A percentile compares a stretch with the other conserved stretches of the same genome.
Evolutionary conservation across 53 echinoderm and acorn worm species (phyloP).

Genomic region (Holothuria scabra): DNA sequence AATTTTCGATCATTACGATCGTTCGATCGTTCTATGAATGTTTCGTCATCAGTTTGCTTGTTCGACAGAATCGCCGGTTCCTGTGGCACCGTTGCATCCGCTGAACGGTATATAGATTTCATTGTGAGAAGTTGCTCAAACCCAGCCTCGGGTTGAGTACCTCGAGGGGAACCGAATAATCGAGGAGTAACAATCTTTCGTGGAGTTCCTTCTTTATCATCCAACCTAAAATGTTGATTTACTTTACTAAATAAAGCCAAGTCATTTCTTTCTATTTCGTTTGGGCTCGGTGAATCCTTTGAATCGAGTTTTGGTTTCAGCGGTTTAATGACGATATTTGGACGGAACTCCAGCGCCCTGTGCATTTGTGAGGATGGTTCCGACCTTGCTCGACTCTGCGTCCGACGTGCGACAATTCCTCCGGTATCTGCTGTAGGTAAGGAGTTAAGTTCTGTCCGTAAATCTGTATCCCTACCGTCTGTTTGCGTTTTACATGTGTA

Average conservation of each 20-base stretch:
- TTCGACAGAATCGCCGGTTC: neutral
- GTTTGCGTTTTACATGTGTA: constrained; percentile 17
- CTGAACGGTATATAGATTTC: constrained; percentile 24
- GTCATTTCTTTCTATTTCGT: neutral
- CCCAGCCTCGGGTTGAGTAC: constrained; percentile 4
- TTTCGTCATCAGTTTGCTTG: neutral
- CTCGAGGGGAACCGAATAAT: constrained; percentile 23
- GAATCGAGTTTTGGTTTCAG: constrained; percentile 12
- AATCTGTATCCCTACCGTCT: neutral
- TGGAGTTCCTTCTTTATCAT: constrained; percentile 15
- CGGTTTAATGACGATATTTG: constrained; percentile 26
- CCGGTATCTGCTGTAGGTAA: neutral
- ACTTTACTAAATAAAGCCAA: neutral
- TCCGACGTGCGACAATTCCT: neutral
- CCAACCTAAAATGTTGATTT: neutral
- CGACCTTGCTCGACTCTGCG: constrained; percentile 9
- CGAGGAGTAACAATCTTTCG: constrained; percentile 4
- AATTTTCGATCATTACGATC: constrained; percentile 7
- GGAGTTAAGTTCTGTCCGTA: neutral
- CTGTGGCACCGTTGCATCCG: neutral
- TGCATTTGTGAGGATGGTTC: constrained; percentile 17
- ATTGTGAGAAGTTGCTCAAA: constrained; percentile 27
- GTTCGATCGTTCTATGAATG: neutral
- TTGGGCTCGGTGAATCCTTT: neutral
- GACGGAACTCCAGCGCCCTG: neutral